Evolutionary conservation across 2,888 invertebrate species (phyloP).

Genomic region (Hypolimnas misippus): DNA sequence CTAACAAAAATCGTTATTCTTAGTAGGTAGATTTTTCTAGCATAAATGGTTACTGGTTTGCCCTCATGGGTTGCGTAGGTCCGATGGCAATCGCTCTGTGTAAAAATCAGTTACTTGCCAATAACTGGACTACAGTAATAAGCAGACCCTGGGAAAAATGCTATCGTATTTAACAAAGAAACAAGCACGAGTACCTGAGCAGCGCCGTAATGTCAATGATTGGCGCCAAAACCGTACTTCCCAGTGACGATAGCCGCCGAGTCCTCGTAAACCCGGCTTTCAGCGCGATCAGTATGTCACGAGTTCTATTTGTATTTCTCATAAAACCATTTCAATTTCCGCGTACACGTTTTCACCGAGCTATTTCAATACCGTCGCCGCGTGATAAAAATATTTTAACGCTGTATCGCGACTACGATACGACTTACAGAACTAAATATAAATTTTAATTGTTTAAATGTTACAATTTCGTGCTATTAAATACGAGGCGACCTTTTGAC

Average conservation of each 20-base stretch:
- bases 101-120: too few relatives aligned
- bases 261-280: neutral
- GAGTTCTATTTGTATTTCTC: slow-evolving; percentile 56
- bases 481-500: neutral
- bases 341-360: slow-evolving; percentile 52
- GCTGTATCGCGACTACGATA: neutral
- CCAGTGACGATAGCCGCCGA: neutral
- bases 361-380: slow-evolving; percentile 52
- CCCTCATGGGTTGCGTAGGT: too few relatives aligned
- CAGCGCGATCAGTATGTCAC: slow-evolving; percentile 27
- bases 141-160: too few relatives aligned
- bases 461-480: neutral
- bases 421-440: neutral
- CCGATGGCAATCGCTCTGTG: too few relatives aligned
- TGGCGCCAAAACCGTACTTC: neutral
- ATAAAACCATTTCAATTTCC: slow-evolving; percentile 59
- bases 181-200: too few relatives aligned
- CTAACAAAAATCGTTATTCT: too few relatives aligned
- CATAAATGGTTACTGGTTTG: too few relatives aligned
- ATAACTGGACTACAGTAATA: too few relatives aligned
- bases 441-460: neutral
- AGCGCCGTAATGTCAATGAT: too few relatives aligned
- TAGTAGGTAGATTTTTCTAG: too few relatives aligned
- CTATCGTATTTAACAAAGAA: too few relatives aligned
- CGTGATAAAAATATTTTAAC: slow-evolving; percentile 22